Evolutionary conservation across 2,888 invertebrate genomes (phyloP).

Genomic region (Phrixothrix hirtus): DNA sequence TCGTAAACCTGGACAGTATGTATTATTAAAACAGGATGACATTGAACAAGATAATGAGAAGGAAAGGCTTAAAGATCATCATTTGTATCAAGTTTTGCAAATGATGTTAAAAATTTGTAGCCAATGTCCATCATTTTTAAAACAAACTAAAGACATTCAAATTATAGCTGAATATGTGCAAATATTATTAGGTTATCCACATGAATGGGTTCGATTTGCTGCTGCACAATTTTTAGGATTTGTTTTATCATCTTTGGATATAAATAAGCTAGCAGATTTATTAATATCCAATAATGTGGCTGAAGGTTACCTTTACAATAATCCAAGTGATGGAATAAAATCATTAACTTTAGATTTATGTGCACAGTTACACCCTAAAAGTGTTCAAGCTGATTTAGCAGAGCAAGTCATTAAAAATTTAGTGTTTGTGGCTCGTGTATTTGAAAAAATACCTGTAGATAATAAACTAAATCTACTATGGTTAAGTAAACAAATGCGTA

Average conservation of each 20-base stretch:
- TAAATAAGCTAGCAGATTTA: constrained; percentile 62
- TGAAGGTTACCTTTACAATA: constrained; percentile 60
- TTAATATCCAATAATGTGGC: constrained; percentile 49
- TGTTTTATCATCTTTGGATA: constrained; percentile 67
- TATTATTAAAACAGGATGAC: constrained; percentile 58
- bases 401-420: constrained; percentile 75
- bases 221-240: constrained; percentile 77
- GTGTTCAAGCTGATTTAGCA: constrained; percentile 71
- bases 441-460: constrained; percentile 60
- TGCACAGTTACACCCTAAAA: constrained; percentile 70
- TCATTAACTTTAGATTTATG: constrained; percentile 74
- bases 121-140: constrained; percentile 65
- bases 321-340: constrained; percentile 65
- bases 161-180: constrained; percentile 70
- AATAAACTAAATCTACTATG: constrained; percentile 68
- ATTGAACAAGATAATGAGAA: constrained; percentile 57
- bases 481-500: constrained; percentile 74
- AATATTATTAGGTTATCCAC: constrained; percentile 75
- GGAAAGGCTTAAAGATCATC: constrained; percentile 71
- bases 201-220: constrained; percentile 82
- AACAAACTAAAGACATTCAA: constrained; percentile 60
- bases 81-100: constrained; percentile 74
- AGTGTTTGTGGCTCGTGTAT: constrained; percentile 69
- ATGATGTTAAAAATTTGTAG: constrained; percentile 70
- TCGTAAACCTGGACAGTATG: constrained; percentile 62